Conservation (phyloP, 2,888 invertebrate species). For the Drosophila merina region DNA sequence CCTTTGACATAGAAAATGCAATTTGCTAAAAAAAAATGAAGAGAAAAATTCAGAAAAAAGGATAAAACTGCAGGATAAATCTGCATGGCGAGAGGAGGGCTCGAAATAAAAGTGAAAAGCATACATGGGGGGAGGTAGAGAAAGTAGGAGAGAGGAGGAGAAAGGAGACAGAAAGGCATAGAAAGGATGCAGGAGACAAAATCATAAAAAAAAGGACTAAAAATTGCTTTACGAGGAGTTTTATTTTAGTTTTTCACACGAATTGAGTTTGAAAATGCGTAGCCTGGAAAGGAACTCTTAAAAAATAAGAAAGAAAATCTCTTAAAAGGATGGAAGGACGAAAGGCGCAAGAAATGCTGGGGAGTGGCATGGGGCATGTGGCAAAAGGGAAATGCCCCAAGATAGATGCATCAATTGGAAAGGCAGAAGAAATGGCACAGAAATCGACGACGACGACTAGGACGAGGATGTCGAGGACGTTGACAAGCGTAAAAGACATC, state of each 20-base stretch:
- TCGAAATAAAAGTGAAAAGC: slow-evolving; percentile 57
- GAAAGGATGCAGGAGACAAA: slow-evolving; percentile 34
- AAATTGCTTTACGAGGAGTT: slow-evolving; percentile 63
- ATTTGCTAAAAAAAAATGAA: slow-evolving; percentile 43
- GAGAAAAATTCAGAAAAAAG: not conserved
- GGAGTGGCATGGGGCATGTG: slow-evolving; percentile 1
- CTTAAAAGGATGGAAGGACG: not conserved
- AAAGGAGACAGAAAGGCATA: slow-evolving; percentile 2
- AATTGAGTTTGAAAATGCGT: slow-evolving; percentile 74
- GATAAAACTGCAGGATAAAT: slow-evolving; percentile 15
- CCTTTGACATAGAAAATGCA: slow-evolving; percentile 78
- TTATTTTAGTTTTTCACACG: slow-evolving; percentile 76
- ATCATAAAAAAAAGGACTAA: slow-evolving; percentile 15
- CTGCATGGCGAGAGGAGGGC: slow-evolving; percentile 32
- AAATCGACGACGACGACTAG: slow-evolving; percentile 50
- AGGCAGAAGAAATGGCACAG: slow-evolving; percentile 55
- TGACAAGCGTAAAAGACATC: slow-evolving; percentile 68
- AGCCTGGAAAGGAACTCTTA: slow-evolving; percentile 32
- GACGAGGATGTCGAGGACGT: slow-evolving; percentile 52
- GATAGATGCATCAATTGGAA: slow-evolving; percentile 76
- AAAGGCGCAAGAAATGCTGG: not conserved
- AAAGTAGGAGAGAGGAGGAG: too few relatives aligned
- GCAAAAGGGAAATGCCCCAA: slow-evolving; percentile 33
- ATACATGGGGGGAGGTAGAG: slow-evolving; percentile 33
- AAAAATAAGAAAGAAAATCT: too few relatives aligned